phyloP scores from a whole-genome alignment of 2,888 invertebrate species.

The Tenthredo amoena region DNA sequence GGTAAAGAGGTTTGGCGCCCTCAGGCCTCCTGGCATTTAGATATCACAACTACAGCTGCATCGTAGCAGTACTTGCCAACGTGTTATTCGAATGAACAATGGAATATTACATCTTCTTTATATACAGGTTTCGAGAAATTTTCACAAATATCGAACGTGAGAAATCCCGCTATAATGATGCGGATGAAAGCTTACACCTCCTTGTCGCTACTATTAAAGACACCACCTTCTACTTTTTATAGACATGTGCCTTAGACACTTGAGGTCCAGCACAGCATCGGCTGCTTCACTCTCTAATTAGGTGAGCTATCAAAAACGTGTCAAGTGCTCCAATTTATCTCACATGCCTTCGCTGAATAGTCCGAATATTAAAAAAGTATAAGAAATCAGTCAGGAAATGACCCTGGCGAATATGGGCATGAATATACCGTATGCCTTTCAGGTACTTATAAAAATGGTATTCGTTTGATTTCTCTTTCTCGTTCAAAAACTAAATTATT shows the following conservation, averaged over 20 bases:
- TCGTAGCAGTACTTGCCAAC: neutral
- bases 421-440: neutral
- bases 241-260: neutral
- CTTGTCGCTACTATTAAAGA: neutral
- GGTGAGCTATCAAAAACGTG: slow-evolving; percentile 25
- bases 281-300: slow-evolving; percentile 4
- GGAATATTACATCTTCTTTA: neutral
- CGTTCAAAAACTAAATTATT: neutral
- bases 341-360: neutral
- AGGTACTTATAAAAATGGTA: neutral
- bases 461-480: neutral
- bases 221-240: neutral
- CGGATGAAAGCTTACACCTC: neutral
- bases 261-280: neutral
- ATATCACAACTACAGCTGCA: neutral
- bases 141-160: slow-evolving; percentile 7
- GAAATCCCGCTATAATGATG: neutral
- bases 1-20: slow-evolving; percentile 24
- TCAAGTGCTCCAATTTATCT: slow-evolving; percentile 18
- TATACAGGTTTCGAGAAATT: slow-evolving; percentile 8
- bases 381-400: neutral
- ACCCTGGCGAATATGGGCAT: neutral
- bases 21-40: slow-evolving; percentile 7
- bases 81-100: slow-evolving; percentile 4
- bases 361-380: neutral